Evolutionary conservation across 2,113 vertebrate species (phyloP).

Genomic region (Thalassoma bifasciatum): DNA sequence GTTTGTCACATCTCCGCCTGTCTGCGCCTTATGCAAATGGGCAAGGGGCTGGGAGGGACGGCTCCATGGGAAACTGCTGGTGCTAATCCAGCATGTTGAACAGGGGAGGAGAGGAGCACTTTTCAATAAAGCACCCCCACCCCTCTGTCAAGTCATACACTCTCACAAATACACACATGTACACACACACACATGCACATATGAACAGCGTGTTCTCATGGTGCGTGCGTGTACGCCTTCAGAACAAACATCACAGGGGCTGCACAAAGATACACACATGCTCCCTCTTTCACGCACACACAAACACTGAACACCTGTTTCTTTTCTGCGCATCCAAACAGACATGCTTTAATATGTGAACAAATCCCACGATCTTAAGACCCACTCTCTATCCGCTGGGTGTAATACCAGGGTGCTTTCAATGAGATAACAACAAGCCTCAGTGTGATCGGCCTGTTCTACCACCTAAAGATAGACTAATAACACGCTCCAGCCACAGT

Average conservation of each 20-base stretch:
- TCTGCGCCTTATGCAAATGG: conserved; percentile 86
- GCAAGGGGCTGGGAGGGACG: conserved; percentile 60
- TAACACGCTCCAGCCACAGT: conserved; percentile 70
- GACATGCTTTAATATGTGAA: conserved; percentile 78
- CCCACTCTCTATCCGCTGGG: conserved; percentile 68
- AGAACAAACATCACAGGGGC: conserved; percentile 56
- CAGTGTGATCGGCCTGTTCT: conserved; percentile 68
- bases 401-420: conserved; percentile 74
- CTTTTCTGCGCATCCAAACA: conserved; percentile 76
- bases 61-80: conserved; percentile 86
- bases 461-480: conserved; percentile 70
- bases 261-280: conserved; percentile 41
- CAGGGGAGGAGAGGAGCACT: conserved; percentile 81
- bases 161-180: conserved; percentile 54
- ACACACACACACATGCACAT: conserved; percentile 55
- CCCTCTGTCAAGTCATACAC: conserved; percentile 71
- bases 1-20: conserved; percentile 83
- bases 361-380: conserved; percentile 82
- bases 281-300: conserved; percentile 57
- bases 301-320: conserved; percentile 83
- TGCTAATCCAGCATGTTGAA: conserved; percentile 86
- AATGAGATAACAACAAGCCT: conserved; percentile 75
- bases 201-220: conserved; percentile 65
- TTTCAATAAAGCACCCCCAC: conserved; percentile 79
- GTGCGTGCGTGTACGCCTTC: conserved; percentile 44